Conservation (phyloP, 2,113 vertebrate species). For the Laticauda laticaudata region DNA sequence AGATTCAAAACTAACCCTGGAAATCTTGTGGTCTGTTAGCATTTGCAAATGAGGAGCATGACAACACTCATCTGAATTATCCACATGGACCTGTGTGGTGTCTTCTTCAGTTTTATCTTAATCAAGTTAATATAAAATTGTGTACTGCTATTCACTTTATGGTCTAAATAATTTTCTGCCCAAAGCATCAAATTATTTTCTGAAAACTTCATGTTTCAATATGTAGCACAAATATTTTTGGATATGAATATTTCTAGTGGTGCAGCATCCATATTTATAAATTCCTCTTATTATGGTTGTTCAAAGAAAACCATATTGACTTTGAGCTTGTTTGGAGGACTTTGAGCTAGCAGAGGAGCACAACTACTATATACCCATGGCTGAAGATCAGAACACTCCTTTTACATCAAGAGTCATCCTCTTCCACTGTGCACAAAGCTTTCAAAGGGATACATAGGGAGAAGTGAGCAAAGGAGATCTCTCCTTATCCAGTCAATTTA, state of each 20-base stretch:
- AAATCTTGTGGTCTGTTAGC: conserved; percentile 9
- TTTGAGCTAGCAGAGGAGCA: background rate
- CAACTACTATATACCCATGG: background rate
- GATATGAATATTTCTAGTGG: background rate
- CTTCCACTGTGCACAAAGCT: background rate
- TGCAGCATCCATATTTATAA: background rate
- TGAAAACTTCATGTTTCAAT: background rate
- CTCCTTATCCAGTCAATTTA: background rate
- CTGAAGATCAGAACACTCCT: background rate
- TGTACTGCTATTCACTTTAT: conserved; percentile 2
- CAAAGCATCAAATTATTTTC: background rate
- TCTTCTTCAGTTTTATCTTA: conserved; percentile 38
- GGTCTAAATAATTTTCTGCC: background rate
- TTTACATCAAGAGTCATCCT: background rate
- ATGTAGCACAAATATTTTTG: background rate
- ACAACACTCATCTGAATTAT: conserved; percentile 17
- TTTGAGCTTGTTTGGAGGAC: background rate
- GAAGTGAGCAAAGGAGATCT: background rate
- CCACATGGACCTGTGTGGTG: background rate
- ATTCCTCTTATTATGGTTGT: background rate
- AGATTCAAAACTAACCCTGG: background rate
- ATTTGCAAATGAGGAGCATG: background rate
- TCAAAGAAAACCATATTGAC: background rate
- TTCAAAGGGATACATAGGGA: background rate
- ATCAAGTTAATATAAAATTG: conserved; percentile 19